Evolutionary conservation across 2,113 vertebrate genomes (phyloP).

Genomic region (Nettapus auritus): DNA sequence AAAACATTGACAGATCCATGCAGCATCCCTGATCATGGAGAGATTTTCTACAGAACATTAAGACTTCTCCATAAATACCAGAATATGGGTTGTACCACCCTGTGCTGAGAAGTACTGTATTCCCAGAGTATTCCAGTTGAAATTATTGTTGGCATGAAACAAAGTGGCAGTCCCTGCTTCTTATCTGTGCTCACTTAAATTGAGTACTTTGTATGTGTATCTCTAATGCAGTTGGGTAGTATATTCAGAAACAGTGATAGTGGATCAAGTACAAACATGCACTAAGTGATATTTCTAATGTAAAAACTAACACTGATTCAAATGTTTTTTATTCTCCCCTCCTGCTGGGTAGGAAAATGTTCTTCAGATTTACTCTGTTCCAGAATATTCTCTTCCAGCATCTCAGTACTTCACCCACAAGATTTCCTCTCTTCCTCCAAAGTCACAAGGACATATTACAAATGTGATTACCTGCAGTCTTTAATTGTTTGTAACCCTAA

Average conservation of each 20-base stretch:
- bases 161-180: conserved; percentile 1
- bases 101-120: neutral
- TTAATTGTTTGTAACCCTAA: neutral
- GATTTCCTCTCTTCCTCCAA: neutral
- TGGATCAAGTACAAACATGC: conserved; percentile 9
- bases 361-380: neutral
- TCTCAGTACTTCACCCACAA: neutral
- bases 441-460: neutral
- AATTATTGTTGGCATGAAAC: conserved; percentile 9
- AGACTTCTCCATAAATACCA: neutral
- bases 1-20: neutral
- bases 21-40: accelerated
- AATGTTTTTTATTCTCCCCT: neutral
- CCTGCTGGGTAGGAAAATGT: neutral
- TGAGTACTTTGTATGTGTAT: neutral
- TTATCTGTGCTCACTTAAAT: neutral
- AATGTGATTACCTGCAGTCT: accelerated
- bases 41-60: neutral
- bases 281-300: conserved; percentile 21
- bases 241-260: neutral
- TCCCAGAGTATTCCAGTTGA: neutral
- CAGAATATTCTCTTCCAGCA: neutral
- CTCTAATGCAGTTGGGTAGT: neutral
- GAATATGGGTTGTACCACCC: neutral
- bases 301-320: conserved; percentile 8